Evolutionary conservation across 2,888 invertebrate genomes (phyloP), one percentile per base, ranked within the genome.

Genomic region (Punctoribates punctum): DNA sequence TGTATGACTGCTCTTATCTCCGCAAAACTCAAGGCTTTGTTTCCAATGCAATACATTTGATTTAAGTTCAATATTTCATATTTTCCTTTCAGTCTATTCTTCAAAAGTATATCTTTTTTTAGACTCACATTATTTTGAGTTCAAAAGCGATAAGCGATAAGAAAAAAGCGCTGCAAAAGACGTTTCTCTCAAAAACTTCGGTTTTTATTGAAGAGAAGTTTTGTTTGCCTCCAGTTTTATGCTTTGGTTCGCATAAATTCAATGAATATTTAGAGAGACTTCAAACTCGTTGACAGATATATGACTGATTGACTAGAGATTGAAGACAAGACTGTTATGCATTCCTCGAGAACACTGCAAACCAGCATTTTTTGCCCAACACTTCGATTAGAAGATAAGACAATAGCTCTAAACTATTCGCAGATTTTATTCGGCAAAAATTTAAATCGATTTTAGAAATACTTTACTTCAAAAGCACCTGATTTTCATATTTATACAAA

Each of bases 281-380:
- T 60, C n/a, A 23, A n/a, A 60, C 11, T 6, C 60, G 60, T 60
- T 60, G 60, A 60, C 60, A 60, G 60, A 60, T 60, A 60, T 60
- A 23, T 60, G 60, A 60, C 15, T 60, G 60, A 60, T 60, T 60
- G 60, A 60, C 60, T 23, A 60, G 13, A 60, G 23, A 51, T 51
- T 51, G n/a, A 51, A 51, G 51, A 13, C 51, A 51, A 51, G 51
- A 51, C 51, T 34, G 34, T 8, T 34, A 60, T 60, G 23, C 60
- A 60, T 60, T 60, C 60, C 60, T 60, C 8, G 4, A 23, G 5
- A 23, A n/a, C 60, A 25, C 34, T 34, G 34, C 48, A 48, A 48
- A 48, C 13, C 48, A 48, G 48, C 15, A 48, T 17, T 13, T 17
- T 17, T 17, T 48, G 23, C n/a, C 27, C 3, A 25, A 60, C 60